Base-by-base conservation (phyloP, 2,797 vertebrate genomes). In the Psittacula echo region DNA sequence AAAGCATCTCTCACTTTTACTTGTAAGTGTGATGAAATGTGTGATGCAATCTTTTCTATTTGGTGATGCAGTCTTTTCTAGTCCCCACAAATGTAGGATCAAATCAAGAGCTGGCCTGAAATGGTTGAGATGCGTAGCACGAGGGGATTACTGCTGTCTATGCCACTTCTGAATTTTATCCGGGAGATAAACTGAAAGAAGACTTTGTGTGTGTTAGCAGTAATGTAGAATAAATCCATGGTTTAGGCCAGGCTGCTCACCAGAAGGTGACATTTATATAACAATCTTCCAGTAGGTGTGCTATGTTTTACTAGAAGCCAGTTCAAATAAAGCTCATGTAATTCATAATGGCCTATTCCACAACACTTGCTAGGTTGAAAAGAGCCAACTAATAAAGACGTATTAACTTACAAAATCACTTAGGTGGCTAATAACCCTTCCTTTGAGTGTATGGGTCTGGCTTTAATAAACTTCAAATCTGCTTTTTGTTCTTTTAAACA, bases 401-500 rank as follows among this genome's bases (percentile, higher is more conserved):
- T 82, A 88, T 61, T 90, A 84, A 89, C 74, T 94, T 94, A 79
- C 74, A 82, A 72, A 79, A 85, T 81, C 74, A 93, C 86, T 89
- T 87, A 82, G 41, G 41, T 51, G 56, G 60, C 74, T 95, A 90
- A 92, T 92, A 95, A 76, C 48, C 78, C 37, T 94, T 90, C 74
- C 44, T 89, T 92, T 90, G 51, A 89, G 68, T 7, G 1, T 64
- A 61, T 51, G 54, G 48, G 24, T 79, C 93, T 97, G 96, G 84
- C 68, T 96, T 93, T 90, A 95, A 94, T 96, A 93, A 87, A 74
- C 44, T 70, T 87, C 34, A 77, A 51, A 56, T 89, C 51, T 95
- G 41, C 34, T 91, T 89, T 80, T 89, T 92, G 20, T 92, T 94
- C 85, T 70, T 90, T 95, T 70, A 44, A 93, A 67, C 54, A 77